These are phyloP conservation scores for Atrina japonica DNA, from an alignment of 2,888 invertebrate species.

Conservation along the genomic window DNA sequence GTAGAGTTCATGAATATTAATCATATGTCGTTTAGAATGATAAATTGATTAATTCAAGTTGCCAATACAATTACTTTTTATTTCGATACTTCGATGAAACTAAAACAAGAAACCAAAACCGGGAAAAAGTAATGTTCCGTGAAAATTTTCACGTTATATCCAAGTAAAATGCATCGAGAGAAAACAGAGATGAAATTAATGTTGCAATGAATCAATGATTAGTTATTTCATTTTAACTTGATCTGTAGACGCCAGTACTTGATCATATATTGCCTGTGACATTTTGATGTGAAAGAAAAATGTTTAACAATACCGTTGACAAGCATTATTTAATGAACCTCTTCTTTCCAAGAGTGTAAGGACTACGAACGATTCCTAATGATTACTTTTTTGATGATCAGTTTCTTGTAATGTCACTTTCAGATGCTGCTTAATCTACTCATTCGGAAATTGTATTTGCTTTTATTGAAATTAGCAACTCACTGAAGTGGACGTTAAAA, in stretches of 20 bases:
- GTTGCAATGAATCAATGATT: conserved; percentile 15
- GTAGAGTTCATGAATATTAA: too few relatives aligned
- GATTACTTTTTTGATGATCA: conserved; percentile 6
- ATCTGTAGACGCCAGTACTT: neutral
- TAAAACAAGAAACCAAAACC: conserved; percentile 2
- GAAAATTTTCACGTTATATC: conserved; percentile 2
- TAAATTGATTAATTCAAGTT: too few relatives aligned
- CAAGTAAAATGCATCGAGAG: neutral
- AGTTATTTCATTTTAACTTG: conserved; percentile 18
- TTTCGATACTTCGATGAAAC: too few relatives aligned
- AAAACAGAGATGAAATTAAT: conserved; percentile 10
- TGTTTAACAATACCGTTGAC: neutral
- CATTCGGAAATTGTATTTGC: conserved; percentile 19
- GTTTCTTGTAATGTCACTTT: conserved; percentile 1
- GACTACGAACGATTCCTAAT: neutral
- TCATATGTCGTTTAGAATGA: too few relatives aligned
- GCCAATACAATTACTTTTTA: too few relatives aligned
- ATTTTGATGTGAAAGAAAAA: neutral
- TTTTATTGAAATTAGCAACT: conserved; percentile 15
- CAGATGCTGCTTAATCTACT: conserved; percentile 7
- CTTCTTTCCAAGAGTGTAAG: too few relatives aligned
- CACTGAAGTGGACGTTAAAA: conserved; percentile 1
- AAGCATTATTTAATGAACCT: neutral
- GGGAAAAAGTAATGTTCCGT: neutral
- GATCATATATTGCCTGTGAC: neutral